Evolutionary conservation across 2,888 invertebrate genomes (phyloP), one percentile per base, ranked within the genome.

Genomic region (Coremacera marginata): DNA sequence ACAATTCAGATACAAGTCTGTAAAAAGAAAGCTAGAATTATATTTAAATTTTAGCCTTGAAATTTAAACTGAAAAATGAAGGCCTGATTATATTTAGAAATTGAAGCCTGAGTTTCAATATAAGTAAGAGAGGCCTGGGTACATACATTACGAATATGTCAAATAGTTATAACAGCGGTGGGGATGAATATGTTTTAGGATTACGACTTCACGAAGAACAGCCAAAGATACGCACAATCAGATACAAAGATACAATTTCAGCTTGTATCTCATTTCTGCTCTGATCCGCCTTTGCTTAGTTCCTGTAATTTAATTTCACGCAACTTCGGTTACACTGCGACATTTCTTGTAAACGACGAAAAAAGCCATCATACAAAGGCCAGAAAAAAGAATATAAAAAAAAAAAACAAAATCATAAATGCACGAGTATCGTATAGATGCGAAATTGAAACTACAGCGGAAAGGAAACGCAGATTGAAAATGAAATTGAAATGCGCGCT

Each of bases 251-350:
- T 49, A 51, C 68, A 49, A 44, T 68, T 68, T 37, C 37, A 65
- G 27, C 51, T 25, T 49, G 44, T 49, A 68, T 68, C 27, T 68
- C 49, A 49, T 68, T 70, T 31, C 44, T 19, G 25, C 51, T 27
- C 19, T n/a, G 52, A 34, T 31, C 68, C 31, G 31, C n/a, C 22
- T 27, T 19, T 25, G 19, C 70, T 37, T 34, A 34, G 27, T 70
- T 70, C 11, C 70, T 71, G 60, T 71, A 57, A 71, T 71, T 71
- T 71, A 71, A 71, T 71, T 71, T 71, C 71, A 44, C 71, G 55
- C 71, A 71, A 22, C 60, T 34, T 22, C 44, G 57, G 34, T 60
- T 60, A 34, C 55, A 71, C 11, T 65, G 51, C 51, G 60, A 14
- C 11, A 44, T 55, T 37, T 71, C 57, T 37, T 60, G 37, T 44